Conservation (phyloP, 2,797 vertebrate species). For the Podarcis siculus region DNA sequence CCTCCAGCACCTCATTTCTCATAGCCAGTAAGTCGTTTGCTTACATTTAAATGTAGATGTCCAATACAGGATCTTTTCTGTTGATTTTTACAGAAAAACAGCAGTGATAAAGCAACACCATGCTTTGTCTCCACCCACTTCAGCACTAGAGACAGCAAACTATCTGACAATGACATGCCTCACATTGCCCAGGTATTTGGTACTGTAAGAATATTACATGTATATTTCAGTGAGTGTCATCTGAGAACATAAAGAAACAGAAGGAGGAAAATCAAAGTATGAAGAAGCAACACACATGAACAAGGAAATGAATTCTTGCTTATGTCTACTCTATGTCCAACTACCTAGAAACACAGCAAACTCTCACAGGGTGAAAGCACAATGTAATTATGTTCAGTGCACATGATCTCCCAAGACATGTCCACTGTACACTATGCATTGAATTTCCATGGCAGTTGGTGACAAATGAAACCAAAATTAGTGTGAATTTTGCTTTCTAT, state of each 20-base stretch:
- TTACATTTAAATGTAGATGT: background rate
- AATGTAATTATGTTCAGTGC: background rate
- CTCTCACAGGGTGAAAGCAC: too few species aligned
- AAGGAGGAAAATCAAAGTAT: conserved; percentile 9
- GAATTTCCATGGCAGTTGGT: background rate
- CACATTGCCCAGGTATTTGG: background rate
- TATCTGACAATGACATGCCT: background rate
- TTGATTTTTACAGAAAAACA: background rate
- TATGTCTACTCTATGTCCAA: background rate
- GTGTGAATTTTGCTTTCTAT: background rate
- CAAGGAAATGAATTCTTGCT: background rate
- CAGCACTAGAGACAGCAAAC: background rate
- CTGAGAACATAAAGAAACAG: background rate
- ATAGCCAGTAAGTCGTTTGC: conserved; percentile 5
- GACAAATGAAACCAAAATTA: background rate
- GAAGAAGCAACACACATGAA: background rate
- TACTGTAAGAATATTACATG: background rate
- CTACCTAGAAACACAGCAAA: background rate
- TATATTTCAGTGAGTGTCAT: background rate
- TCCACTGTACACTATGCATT: background rate
- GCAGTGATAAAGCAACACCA: background rate
- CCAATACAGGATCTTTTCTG: background rate
- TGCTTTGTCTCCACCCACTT: background rate
- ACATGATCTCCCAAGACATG: background rate
- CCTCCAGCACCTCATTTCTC: conserved; percentile 1